These are phyloP conservation scores for Platysteira castanea DNA, from an alignment of 2,113 vertebrate genomes.

Conservation along the genomic window DNA sequence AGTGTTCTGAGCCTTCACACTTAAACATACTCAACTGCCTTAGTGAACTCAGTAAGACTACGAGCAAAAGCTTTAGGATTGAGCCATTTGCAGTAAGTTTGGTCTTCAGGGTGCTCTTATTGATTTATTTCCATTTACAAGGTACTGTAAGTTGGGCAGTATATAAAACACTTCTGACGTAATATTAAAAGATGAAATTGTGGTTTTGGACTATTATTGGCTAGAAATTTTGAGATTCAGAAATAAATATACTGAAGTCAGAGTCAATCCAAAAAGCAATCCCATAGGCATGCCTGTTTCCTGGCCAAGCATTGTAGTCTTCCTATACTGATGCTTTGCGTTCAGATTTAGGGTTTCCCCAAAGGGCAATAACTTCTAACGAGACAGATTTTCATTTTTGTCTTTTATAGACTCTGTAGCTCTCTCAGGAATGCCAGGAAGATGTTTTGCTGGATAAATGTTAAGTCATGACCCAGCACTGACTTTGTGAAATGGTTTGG, in stretches of 20 bases:
- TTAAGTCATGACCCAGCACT: neutral
- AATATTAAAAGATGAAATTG: conserved; percentile 15
- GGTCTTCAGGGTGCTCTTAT: neutral
- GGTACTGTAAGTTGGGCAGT: neutral
- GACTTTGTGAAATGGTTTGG: neutral
- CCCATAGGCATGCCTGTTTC: neutral
- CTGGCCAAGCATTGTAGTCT: neutral
- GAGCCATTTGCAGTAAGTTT: neutral
- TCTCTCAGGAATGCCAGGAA: neutral
- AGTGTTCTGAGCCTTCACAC: neutral
- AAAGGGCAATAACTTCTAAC: neutral
- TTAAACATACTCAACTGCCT: neutral
- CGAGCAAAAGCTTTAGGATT: neutral
- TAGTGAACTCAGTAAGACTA: neutral
- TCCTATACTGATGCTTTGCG: neutral
- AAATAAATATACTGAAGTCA: neutral
- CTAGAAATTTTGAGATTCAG: neutral
- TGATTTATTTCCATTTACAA: neutral
- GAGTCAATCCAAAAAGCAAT: conserved; percentile 15
- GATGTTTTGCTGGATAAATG: neutral
- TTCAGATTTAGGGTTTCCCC: neutral
- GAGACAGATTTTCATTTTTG: conserved; percentile 9
- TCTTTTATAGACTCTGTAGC: neutral
- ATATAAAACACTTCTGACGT: neutral
- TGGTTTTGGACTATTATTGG: neutral